Percentiles rank a stretch among this genome's conserved stretches.
These are phyloP conservation scores for Halichoeres trimaculatus DNA, from an alignment of 2,113 vertebrate genomes.

Conservation along the genomic window DNA sequence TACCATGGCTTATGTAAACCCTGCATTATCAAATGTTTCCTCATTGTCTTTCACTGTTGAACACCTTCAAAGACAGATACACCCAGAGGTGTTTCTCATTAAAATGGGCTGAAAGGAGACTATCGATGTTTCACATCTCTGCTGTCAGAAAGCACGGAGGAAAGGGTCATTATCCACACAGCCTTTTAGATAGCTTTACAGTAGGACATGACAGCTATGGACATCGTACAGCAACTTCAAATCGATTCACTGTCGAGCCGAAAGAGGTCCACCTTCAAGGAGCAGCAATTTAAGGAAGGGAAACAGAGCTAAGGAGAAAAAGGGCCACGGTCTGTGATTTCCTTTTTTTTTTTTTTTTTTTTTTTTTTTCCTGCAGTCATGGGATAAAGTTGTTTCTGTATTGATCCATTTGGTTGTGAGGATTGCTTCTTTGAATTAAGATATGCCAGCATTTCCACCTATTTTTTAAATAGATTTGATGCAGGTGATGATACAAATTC, in stretches of 20 bases:
- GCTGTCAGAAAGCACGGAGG: slow-evolving; percentile 44
- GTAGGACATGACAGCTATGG: slow-evolving; percentile 66
- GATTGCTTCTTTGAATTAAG: too few species aligned
- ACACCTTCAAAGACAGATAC: slow-evolving; percentile 7
- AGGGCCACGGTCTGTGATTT: not conserved
- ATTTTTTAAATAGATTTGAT: too few species aligned
- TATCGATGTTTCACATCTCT: slow-evolving; percentile 47
- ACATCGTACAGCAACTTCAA: slow-evolving; percentile 16
- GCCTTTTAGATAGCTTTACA: slow-evolving; percentile 43
- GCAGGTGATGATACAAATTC: too few species aligned
- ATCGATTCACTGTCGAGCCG: slow-evolving; percentile 41
- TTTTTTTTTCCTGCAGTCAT: too few species aligned
- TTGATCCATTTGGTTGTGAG: too few species aligned
- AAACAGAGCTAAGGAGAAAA: not conserved
- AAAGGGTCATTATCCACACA: slow-evolving; percentile 47
- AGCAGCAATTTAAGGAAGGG: slow-evolving; percentile 15
- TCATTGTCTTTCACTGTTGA: not conserved
- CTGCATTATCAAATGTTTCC: not conserved
- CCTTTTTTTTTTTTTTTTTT: too few species aligned
- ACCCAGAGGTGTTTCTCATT: slow-evolving; percentile 51
- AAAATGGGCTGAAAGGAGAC: slow-evolving; percentile 44
- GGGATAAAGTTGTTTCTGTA: too few species aligned
- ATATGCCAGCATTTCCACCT: too few species aligned
- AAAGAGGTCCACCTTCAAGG: slow-evolving; percentile 17
- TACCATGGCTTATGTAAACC: not conserved